Evolutionary conservation across 2,888 invertebrate genomes (phyloP).

Genomic region (Bursaphelenchus okinawaensis): DNA sequence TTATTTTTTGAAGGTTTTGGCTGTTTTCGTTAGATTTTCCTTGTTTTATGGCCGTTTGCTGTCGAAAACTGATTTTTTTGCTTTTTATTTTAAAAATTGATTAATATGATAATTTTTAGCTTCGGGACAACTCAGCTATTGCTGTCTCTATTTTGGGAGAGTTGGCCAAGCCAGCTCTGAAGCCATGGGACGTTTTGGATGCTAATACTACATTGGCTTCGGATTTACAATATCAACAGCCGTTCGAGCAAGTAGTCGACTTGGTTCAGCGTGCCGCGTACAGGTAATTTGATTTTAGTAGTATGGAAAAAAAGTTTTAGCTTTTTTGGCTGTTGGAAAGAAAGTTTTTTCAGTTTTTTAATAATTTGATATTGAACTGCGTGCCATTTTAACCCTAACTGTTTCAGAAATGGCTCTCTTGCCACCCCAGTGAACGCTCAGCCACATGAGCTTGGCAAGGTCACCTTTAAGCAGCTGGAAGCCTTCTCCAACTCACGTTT

Average conservation of each 20-base stretch:
- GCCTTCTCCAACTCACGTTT: conserved; percentile 32
- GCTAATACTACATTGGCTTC: conserved; percentile 56
- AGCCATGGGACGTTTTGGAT: conserved; percentile 83
- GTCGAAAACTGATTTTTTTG: too few relatives aligned
- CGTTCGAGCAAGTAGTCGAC: conserved; percentile 64
- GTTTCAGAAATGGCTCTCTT: conserved; percentile 67
- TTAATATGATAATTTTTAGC: conserved; percentile 14
- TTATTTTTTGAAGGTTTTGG: too few relatives aligned
- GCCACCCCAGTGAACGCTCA: conserved; percentile 79
- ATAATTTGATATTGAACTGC: not conserved
- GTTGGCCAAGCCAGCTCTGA: conserved; percentile 71
- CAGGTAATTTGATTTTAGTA: conserved; percentile 17
- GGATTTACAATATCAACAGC: conserved; percentile 30
- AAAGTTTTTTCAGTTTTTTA: not conserved
- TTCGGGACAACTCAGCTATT: conserved; percentile 38
- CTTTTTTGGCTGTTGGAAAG: not conserved
- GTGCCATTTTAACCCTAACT: too few relatives aligned
- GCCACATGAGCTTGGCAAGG: conserved; percentile 33
- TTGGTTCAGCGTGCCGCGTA: conserved; percentile 78
- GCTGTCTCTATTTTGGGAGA: conserved; percentile 57
- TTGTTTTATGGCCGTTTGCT: too few relatives aligned
- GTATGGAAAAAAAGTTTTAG: not conserved
- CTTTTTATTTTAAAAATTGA: not conserved
- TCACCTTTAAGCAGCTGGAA: conserved; percentile 20
- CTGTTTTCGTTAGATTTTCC: not conserved